Evolutionary conservation across 1,140 invertebrate genomes (phyloP), one percentile per base, ranked within the genome.

Genomic region (Nasonia giraulti): DNA sequence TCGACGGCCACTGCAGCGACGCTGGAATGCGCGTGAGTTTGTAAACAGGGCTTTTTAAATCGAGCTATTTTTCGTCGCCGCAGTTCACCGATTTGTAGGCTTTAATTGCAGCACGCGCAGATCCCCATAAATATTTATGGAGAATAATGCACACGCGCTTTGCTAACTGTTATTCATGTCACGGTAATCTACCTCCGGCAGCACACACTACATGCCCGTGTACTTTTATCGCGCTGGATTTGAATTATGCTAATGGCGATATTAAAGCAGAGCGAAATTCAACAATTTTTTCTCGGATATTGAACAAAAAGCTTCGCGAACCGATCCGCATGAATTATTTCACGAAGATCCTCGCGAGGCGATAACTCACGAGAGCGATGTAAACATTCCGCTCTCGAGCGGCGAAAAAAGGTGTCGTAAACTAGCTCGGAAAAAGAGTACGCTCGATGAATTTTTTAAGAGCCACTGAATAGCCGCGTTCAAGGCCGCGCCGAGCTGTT

Each of bases 391-490:
- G 23, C 27, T 27, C 27, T 27, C 69, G 27, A 37, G 7, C 2
- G 74, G 14, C 40, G 74, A 75, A 75, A 75, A 75, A 44, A 37
- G 20, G 68, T 17, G 31, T 31, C 23, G 23, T 71, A 71, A 33
- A 71, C 31, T 31, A n/a, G 62, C 62, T 33, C 14, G 68, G 14
- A n/a, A 75, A 37, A 75, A 75, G n/a, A 7, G n/a, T 6, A 40
- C 37, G 2, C 20, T 50, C 37, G 11, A 82, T 82, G 69, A 74
- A 82, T 82, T 55, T 73, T 40, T 44, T 20, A 82, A 66, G 23
- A 40, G 73, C 73, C 33, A n/a, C 66, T 75, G 47, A 66, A 82
- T 83, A 3, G 20, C 50, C 17, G 33, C 20, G 74, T 76, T 83
- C n/a, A 77, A 77, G 74, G 37, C 17, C 82, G 14, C 71, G 31